Evolutionary conservation across 1,140 invertebrate species (phyloP), one percentile per base, ranked within the genome.

Genomic region (Drosophila repleta): DNA sequence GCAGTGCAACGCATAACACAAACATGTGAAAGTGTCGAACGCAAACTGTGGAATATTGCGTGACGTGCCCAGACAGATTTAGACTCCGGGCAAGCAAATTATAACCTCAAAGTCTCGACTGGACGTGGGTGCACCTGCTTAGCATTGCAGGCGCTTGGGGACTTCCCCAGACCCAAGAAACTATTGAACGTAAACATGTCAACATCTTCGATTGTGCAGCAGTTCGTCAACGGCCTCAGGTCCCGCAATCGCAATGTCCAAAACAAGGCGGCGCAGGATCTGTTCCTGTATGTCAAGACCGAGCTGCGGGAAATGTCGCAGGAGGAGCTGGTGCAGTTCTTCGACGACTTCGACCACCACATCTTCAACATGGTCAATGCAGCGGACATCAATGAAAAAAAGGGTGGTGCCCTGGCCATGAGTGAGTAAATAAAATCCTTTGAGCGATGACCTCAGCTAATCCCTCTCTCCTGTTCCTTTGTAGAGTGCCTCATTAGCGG

Each of bases 321-420:
- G 48, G 98, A 99, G 85, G 97, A 98, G 85, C 94, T 98, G 56
- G 96, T 95, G 17, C 93, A 94, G 24, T 99, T 99, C 90, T 95
- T 99, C 92, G 98, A 99, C 91, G 96, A 98, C 64, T 98, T 99
- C 85, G 98, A 98, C 91, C 96, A 98, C 91, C 96, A 98, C 80
- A 98, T 99, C 67, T 97, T 97, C 92, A 96, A 98, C 91, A 98
- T 99, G 97, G 97, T 99, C 1, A 97, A 96, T 4, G 96, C 96
- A 70, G 95, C 95, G 24, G 98, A 99, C 92, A 94, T 96, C 15
- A 97, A 97, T 93, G 98, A 99, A 90, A 98, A 97, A 85, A 99
- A 99, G 92, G 98, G 98, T 48, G 98, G 97, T 51, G 97, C 99
- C 67, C 92, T 99, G 20, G 98, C 98, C 18, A 99, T 99, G 90